Base-by-base conservation (phyloP, 2,797 vertebrate species). In the Peromyscus melanophrys region DNA sequence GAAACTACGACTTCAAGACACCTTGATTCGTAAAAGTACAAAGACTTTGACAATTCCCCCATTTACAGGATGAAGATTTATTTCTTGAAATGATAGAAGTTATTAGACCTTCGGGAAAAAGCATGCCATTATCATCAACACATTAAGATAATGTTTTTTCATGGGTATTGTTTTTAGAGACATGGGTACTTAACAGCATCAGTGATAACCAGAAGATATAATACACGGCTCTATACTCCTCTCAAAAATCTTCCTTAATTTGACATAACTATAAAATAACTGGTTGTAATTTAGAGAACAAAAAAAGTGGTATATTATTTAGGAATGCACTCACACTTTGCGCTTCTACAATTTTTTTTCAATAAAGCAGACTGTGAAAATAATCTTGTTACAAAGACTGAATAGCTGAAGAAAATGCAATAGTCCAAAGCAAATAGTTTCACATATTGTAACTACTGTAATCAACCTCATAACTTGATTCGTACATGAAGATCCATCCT, bases 251-350 rank as follows among this genome's bases (percentile, higher is more conserved):
- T 59, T 49, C 37, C 23, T 6, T 52, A 88, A 34, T 88, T 82
- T 87, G 14, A 61, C 25, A 91, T 14, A 82, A 90, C 40, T 88
- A 10, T 73, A 55, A 43, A 87, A 83, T 59, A 55, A 37, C 2
- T 12, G 92, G 57, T 16, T 76, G 37, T 73, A 67, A 82, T 76
- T 92, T 76, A 82, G 31, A 55, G 11, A 11, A 6, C 29, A 80
- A 90, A 91, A 95, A 80, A 14, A 23, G 49, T 59, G 23, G 10
- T 40, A 9, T 78, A 17, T 75, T 65, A 55, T 23, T 71, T 82
- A 83, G n/a, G 37, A 92, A 94, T 29, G 2, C 59, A 75, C 57
- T 76, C 63, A 27, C 59, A 94, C 34, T 94, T 76, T 82, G 77
- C 40, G 16, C 78, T 88, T 71, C 29, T 31, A 52, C 5, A 13